Conservation (phyloP, 2,113 vertebrate genomes). For the Sakesphorus luctuosus region DNA sequence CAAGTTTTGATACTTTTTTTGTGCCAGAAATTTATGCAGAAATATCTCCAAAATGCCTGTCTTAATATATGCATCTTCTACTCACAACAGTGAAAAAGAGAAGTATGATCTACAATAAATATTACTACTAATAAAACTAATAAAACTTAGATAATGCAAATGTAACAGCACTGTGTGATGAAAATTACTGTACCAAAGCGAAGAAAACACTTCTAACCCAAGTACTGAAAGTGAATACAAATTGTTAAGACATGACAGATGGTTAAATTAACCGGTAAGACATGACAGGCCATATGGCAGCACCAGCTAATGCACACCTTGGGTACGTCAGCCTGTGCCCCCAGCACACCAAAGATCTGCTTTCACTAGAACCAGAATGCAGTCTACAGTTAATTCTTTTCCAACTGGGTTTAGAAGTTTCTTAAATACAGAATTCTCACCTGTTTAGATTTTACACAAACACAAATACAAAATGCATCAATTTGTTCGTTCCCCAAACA, state of each 20-base stretch:
- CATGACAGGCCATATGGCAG: slow-evolving; percentile 43
- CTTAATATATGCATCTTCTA: neutral
- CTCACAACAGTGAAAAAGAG: neutral
- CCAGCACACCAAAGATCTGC: neutral
- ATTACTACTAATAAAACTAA: neutral
- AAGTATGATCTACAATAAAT: neutral
- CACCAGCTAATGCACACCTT: slow-evolving; percentile 39
- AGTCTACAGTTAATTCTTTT: neutral
- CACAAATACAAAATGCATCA: neutral
- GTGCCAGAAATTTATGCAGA: neutral
- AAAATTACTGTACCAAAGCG: neutral
- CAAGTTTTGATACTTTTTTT: neutral
- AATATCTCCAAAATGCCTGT: neutral
- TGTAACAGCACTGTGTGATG: neutral
- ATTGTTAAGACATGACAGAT: slow-evolving; percentile 49
- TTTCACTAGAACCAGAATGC: neutral
- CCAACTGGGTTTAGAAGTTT: neutral
- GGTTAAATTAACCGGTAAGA: slow-evolving; percentile 57
- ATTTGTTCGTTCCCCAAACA: neutral
- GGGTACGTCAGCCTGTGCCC: neutral
- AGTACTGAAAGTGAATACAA: neutral
- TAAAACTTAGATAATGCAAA: neutral
- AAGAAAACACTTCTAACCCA: neutral
- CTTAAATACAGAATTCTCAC: neutral
- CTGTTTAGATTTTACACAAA: neutral